Conservation (phyloP, 37 sponge, comb jelly and placozoan species). For the Dysidea cf. avara region DNA sequence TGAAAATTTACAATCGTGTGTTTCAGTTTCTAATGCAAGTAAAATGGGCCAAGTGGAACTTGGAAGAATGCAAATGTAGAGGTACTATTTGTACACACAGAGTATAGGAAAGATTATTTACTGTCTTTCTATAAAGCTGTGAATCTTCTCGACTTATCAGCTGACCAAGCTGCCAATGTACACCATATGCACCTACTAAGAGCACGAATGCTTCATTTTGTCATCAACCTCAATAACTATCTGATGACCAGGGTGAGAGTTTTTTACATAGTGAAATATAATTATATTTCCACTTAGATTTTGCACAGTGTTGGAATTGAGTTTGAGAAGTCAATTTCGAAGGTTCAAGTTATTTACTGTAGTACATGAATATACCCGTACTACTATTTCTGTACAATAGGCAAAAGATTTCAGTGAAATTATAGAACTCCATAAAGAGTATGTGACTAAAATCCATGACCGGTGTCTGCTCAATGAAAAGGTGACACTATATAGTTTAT, state of each 20-base stretch:
- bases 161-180: conserved; percentile 6
- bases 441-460: conserved; percentile 36
- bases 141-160: not conserved
- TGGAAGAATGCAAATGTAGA: conserved; percentile 23
- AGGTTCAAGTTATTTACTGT: conserved; percentile 1
- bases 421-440: conserved; percentile 33
- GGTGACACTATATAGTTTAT: not conserved
- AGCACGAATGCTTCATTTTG: conserved; percentile 50
- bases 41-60: conserved; percentile 70
- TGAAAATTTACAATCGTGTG: conserved; percentile 51
- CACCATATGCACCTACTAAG: conserved; percentile 45
- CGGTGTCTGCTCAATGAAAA: conserved; percentile 64
- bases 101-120: no score
- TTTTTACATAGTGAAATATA: no score
- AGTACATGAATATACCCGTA: not conserved
- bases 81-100: conserved; percentile 4
- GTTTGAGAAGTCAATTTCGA: conserved; percentile 18
- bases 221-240: conserved; percentile 53
- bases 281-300: no score
- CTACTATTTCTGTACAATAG: not conserved
- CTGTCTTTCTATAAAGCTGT: not conserved
- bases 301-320: conserved; percentile 61
- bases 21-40: conserved; percentile 52
- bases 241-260: conserved; percentile 58
- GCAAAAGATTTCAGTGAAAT: conserved; percentile 50